Evolutionary conservation across 2,797 vertebrate species (phyloP).

Genomic region (Neosalanx taihuensis): DNA sequence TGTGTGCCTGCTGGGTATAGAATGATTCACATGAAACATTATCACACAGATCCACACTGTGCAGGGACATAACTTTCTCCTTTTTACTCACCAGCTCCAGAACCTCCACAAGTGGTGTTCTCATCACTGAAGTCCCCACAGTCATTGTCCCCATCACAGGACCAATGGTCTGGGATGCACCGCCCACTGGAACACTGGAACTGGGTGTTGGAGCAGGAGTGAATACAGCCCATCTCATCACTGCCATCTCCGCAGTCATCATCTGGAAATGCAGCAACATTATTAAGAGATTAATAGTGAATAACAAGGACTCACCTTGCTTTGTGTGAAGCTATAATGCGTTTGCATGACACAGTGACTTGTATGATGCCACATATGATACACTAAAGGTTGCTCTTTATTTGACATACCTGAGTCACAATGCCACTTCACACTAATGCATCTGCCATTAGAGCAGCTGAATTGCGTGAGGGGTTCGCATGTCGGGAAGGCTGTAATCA

Average conservation of each 20-base stretch:
- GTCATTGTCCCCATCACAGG: slow-evolving; percentile 95
- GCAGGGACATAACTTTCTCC: not conserved
- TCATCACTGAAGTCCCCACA: slow-evolving; percentile 97
- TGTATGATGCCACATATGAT: not conserved
- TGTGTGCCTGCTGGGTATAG: not conserved
- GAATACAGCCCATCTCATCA: slow-evolving; percentile 85
- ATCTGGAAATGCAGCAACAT: slow-evolving; percentile 66
- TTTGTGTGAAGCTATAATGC: no score
- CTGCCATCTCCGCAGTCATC: slow-evolving; percentile 96
- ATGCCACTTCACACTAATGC: slow-evolving; percentile 91
- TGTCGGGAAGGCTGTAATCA: slow-evolving; percentile 85
- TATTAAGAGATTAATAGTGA: no score
- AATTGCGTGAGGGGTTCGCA: slow-evolving; percentile 91
- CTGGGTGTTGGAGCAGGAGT: slow-evolving; percentile 84
- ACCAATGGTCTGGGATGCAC: slow-evolving; percentile 92
- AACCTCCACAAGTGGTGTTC: slow-evolving; percentile 81
- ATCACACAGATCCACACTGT: not conserved
- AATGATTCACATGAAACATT: not conserved
- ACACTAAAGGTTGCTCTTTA: not conserved
- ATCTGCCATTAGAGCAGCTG: slow-evolving; percentile 90
- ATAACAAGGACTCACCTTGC: no score
- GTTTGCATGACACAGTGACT: no score
- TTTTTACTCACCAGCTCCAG: slow-evolving; percentile 65
- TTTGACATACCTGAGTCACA: slow-evolving; percentile 87
- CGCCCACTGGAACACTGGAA: slow-evolving; percentile 89